Percentiles rank a stretch among this genome's conserved stretches.
Conservation (phyloP, 2,888 invertebrate genomes). For the Zaprionus obscuricornis region DNA sequence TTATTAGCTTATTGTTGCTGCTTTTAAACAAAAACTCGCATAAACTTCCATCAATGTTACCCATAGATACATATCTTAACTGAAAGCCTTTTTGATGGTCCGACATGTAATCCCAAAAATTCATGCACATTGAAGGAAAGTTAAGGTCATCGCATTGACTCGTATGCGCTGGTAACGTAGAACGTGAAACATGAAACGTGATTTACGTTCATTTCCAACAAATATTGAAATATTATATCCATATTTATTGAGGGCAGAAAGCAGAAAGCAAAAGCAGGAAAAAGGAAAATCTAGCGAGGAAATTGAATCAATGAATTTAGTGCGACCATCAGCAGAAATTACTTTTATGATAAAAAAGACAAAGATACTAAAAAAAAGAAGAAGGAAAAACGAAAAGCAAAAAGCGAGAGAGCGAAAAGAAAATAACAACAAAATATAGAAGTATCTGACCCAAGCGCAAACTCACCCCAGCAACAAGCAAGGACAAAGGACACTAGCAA, state of each 20-base stretch:
- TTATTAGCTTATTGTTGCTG: too few relatives aligned
- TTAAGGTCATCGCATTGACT: constrained; percentile 17
- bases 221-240: constrained; percentile 77
- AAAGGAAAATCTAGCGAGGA: constrained; percentile 53
- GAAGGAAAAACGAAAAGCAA: constrained; percentile 5
- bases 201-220: constrained; percentile 60
- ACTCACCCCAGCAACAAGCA: constrained; percentile 34
- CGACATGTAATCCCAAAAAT: constrained; percentile 8
- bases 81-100: constrained; percentile 12
- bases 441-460: constrained; percentile 37
- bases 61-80: background rate
- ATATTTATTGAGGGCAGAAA: constrained; percentile 51
- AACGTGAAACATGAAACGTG: constrained; percentile 42
- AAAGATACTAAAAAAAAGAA: constrained; percentile 39
- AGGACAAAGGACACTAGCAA: constrained; percentile 16
- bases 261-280: constrained; percentile 10
- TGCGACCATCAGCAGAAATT: constrained; percentile 74
- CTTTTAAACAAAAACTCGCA: too few relatives aligned
- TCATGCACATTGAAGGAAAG: background rate
- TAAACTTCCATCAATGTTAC: too few relatives aligned
- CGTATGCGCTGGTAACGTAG: too few relatives aligned
- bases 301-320: constrained; percentile 76
- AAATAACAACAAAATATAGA: constrained; percentile 15
- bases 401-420: background rate
- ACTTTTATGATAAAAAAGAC: constrained; percentile 70